Percentiles rank a stretch among this genome's conserved stretches.
phyloP scores from a whole-genome alignment of 2,888 invertebrate genomes.

The Tachina grossa region DNA sequence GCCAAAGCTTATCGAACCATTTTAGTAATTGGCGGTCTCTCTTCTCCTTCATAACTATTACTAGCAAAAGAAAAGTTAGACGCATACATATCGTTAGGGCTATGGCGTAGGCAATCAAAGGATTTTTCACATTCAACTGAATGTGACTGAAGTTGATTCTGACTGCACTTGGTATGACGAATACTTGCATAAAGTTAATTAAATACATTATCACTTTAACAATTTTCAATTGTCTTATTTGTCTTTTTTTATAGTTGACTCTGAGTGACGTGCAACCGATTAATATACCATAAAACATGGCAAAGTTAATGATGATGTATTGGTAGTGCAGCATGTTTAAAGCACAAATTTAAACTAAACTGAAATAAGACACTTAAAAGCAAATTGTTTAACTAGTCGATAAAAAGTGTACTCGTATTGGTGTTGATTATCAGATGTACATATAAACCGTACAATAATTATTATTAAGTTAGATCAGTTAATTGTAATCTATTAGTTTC shows the following conservation, averaged over 20 bases:
- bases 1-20: constrained; percentile 34
- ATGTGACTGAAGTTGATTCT: constrained; percentile 23
- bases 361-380: background rate
- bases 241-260: constrained; percentile 27
- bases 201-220: constrained; percentile 8
- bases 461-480: no score
- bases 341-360: constrained; percentile 13
- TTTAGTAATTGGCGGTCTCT: constrained; percentile 22
- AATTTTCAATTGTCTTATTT: constrained; percentile 16
- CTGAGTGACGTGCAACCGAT: constrained; percentile 23
- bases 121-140: constrained; percentile 47
- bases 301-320: constrained; percentile 6
- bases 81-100: constrained; percentile 10
- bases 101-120: constrained; percentile 42
- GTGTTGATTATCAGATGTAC: background rate
- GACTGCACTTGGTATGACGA: constrained; percentile 2
- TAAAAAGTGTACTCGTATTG: background rate
- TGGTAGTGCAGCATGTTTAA: constrained; percentile 38
- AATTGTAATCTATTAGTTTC: no score
- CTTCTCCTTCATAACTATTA: background rate
- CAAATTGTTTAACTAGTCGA: background rate
- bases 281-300: constrained; percentile 7
- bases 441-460: no score
- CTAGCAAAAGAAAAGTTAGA: background rate
- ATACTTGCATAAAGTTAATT: background rate